phyloP scores from a whole-genome alignment of 1,140 invertebrate genomes.

The Nymphalis io region DNA sequence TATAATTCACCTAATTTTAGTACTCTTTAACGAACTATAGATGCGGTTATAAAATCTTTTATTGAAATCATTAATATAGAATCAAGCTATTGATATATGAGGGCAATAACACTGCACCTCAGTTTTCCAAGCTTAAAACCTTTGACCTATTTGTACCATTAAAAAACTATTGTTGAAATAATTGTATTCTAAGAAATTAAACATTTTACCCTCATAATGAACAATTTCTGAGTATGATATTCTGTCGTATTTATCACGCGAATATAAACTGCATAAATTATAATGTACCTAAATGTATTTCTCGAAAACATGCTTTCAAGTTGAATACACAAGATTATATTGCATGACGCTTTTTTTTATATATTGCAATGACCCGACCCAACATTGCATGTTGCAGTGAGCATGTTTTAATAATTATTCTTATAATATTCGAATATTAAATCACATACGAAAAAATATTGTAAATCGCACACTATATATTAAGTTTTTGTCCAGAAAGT shows the following conservation, averaged over 20 bases:
- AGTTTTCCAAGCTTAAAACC: not conserved
- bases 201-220: not conserved
- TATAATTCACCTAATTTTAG: too few species aligned
- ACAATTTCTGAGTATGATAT: not conserved
- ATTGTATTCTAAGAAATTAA: slow-evolving; percentile 11
- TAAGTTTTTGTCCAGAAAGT: too few species aligned
- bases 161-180: slow-evolving; percentile 4
- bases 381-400: too few species aligned
- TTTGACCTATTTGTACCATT: not conserved
- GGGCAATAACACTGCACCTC: not conserved
- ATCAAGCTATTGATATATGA: not conserved
- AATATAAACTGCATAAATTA: slow-evolving; percentile 6
- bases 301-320: not conserved
- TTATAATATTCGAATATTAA: too few species aligned
- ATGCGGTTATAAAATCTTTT: too few species aligned
- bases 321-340: not conserved
- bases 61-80: too few species aligned
- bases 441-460: too few species aligned
- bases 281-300: not conserved
- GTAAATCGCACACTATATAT: too few species aligned
- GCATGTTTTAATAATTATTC: too few species aligned
- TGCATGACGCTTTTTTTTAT: too few species aligned
- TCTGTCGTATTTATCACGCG: slow-evolving; percentile 1
- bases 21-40: too few species aligned
- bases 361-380: not conserved